A percentile compares a stretch with the other conserved stretches of the same genome.
Conservation (phyloP, 2,888 invertebrate species). For the Amphipoea oculea region DNA sequence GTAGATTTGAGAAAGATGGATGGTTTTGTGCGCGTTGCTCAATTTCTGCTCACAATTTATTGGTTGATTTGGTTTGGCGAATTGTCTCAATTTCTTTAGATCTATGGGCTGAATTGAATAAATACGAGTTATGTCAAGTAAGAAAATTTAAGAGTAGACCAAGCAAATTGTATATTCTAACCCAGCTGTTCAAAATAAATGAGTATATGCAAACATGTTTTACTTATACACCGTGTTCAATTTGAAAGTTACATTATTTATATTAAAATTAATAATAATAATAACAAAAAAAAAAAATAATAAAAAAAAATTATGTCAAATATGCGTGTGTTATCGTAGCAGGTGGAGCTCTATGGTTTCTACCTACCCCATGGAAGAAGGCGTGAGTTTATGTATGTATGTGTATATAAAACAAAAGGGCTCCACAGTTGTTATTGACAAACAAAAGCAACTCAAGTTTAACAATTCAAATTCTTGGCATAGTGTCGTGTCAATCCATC, state of each 20-base stretch:
- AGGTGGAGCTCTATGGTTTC: neutral
- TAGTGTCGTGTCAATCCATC: conserved; percentile 51
- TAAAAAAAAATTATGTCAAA: neutral
- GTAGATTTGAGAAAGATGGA: conserved; percentile 41
- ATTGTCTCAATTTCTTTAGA: neutral
- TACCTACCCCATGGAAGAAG: neutral
- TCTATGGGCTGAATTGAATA: neutral
- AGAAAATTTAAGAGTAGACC: neutral
- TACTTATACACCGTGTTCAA: neutral
- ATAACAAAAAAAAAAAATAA: too few species aligned
- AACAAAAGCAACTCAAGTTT: conserved; percentile 28
- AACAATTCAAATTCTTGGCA: conserved; percentile 48
- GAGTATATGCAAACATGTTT: neutral
- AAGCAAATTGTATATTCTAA: neutral
- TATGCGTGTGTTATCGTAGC: neutral
- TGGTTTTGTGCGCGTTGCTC: conserved; percentile 17
- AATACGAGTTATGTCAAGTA: neutral
- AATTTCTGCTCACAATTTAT: neutral
- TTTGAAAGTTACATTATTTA: neutral
- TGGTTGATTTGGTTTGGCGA: conserved; percentile 7
- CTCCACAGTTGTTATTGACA: conserved; percentile 9
- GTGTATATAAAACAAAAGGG: neutral
- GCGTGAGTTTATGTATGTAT: neutral
- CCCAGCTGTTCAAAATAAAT: conserved; percentile 2
- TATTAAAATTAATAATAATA: too few species aligned